phyloP scores from a whole-genome alignment of 2,113 vertebrate genomes.

The Pipa parva region DNA sequence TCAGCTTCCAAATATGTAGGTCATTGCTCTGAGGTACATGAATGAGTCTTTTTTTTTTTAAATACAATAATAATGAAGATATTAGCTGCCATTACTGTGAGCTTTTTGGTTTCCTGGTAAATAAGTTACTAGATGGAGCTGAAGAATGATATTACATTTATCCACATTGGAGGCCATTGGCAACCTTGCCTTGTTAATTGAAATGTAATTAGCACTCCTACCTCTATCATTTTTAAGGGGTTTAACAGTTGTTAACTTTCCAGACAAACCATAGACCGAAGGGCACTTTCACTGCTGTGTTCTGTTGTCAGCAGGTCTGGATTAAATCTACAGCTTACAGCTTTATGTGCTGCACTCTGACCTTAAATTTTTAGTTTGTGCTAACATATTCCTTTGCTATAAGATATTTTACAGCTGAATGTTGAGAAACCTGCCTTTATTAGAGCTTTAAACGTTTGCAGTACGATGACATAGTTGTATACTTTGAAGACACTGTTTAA shows the following conservation, averaged over 20 bases:
- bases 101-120: background rate
- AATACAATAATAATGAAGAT: background rate
- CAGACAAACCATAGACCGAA: background rate
- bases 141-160: conserved; percentile 25
- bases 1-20: background rate
- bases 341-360: background rate
- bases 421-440: no score
- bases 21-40: background rate
- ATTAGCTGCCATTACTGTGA: background rate
- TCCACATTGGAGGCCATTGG: conserved; percentile 15
- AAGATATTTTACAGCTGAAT: no score
- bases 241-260: conserved; percentile 10
- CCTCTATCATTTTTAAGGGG: background rate
- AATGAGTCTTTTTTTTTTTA: background rate
- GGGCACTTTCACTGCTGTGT: background rate
- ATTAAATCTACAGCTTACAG: background rate
- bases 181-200: conserved; percentile 20
- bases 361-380: no score
- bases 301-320: background rate
- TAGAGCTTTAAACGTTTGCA: no score
- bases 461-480: no score
- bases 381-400: no score
- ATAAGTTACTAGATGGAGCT: background rate
- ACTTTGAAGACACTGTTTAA: no score
- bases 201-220: conserved; percentile 10